phyloP scores from a whole-genome alignment of 2,888 invertebrate genomes.

The Brassicogethes aeneus region DNA sequence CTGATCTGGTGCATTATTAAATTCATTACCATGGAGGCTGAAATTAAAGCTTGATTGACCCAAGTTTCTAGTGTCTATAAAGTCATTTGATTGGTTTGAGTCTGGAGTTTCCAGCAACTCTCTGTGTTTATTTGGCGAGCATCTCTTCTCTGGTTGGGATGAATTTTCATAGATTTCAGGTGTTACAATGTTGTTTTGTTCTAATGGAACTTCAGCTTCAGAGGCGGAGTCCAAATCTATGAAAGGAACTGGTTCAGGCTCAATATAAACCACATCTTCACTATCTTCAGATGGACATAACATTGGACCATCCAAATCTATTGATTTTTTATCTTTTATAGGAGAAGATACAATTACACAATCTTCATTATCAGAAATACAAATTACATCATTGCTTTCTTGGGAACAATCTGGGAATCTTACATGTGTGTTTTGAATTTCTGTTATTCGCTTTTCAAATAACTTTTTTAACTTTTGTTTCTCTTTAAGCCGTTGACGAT shows the following conservation, averaged over 20 bases:
- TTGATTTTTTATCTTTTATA: constrained; percentile 12
- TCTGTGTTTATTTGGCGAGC: constrained; percentile 10
- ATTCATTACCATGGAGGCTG: constrained; percentile 30
- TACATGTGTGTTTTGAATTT: neutral
- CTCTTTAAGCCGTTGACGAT: neutral
- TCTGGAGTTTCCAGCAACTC: constrained; percentile 20
- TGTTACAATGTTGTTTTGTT: constrained; percentile 1
- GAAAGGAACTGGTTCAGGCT: constrained; percentile 26
- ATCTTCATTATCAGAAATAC: constrained; percentile 11
- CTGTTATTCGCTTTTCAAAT: neutral
- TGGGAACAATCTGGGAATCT: too few relatives aligned
- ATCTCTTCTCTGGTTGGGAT: constrained; percentile 4
- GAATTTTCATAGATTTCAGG: constrained; percentile 4
- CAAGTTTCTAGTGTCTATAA: constrained; percentile 21
- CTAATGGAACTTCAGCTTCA: constrained; percentile 8
- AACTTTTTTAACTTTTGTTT: too few relatives aligned
- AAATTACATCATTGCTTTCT: constrained; percentile 12
- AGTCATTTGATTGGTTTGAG: constrained; percentile 27
- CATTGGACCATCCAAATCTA: constrained; percentile 3
- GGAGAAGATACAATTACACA: constrained; percentile 9
- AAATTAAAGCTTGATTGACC: constrained; percentile 27
- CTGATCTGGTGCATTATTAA: constrained; percentile 19
- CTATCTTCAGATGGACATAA: neutral
- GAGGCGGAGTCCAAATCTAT: constrained; percentile 24
- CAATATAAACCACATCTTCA: constrained; percentile 28